Evolutionary conservation across 2,797 vertebrate genomes (phyloP).

Genomic region (Lagodon rhomboides): DNA sequence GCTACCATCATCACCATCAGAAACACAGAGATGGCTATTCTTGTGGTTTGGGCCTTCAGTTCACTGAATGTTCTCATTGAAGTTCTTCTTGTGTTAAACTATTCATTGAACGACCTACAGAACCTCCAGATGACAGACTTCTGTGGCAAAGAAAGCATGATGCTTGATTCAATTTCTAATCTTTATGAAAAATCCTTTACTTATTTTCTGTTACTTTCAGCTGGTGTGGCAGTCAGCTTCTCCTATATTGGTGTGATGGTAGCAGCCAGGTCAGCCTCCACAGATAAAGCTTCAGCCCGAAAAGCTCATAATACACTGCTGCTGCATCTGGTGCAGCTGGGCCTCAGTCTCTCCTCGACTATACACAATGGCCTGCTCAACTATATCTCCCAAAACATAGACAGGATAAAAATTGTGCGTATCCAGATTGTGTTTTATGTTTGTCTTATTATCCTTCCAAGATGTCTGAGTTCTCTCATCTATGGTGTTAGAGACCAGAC

Average conservation of each 20-base stretch:
- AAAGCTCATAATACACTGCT: constrained; percentile 63
- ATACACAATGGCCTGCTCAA: not conserved
- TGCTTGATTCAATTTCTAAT: not conserved
- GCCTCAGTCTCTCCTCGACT: constrained; percentile 49
- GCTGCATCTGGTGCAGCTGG: constrained; percentile 64
- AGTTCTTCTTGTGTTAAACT: constrained; percentile 31
- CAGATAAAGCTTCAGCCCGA: too few relatives aligned
- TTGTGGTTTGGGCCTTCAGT: constrained; percentile 62
- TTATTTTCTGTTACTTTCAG: constrained; percentile 41
- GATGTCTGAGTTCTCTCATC: constrained; percentile 69
- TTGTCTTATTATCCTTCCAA: constrained; percentile 49
- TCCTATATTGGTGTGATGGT: constrained; percentile 30
- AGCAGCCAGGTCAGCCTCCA: too few relatives aligned
- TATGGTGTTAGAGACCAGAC: constrained; percentile 70
- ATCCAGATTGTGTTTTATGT: constrained; percentile 44
- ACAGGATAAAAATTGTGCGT: not conserved
- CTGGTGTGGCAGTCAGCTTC: constrained; percentile 3
- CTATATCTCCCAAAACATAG: too few relatives aligned
- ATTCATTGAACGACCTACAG: constrained; percentile 19
- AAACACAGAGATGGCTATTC: constrained; percentile 55
- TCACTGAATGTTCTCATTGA: constrained; percentile 32
- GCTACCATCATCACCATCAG: constrained; percentile 64
- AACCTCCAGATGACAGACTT: constrained; percentile 25
- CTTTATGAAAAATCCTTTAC: constrained; percentile 23
- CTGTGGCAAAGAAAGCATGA: constrained; percentile 25